These are phyloP conservation scores for Philonicus albiceps DNA, from an alignment of 2,888 invertebrate genomes.

Conservation along the genomic window DNA sequence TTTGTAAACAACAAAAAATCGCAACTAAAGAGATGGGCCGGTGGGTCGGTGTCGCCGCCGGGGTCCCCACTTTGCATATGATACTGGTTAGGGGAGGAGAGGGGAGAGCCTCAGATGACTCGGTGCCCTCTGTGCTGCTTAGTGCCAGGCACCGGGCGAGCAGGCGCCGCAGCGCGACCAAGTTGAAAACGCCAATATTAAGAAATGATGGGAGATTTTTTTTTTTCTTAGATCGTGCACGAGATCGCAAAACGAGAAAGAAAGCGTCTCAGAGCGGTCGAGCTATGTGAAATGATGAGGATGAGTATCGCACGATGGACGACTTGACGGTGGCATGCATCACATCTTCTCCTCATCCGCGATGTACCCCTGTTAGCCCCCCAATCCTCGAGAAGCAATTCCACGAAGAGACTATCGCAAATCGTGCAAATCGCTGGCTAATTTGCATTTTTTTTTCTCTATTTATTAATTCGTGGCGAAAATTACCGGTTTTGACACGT, in stretches of 20 bases:
- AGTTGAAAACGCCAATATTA: background rate
- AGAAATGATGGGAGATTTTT: constrained; percentile 16
- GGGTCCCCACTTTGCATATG: constrained; percentile 21
- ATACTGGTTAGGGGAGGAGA: too few relatives aligned
- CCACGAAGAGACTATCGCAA: constrained; percentile 7
- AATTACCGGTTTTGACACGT: constrained; percentile 29
- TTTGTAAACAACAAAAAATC: background rate
- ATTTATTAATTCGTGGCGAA: constrained; percentile 10
- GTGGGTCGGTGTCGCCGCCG: too few relatives aligned
- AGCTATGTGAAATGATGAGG: background rate
- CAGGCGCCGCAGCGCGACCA: background rate
- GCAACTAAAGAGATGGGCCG: background rate
- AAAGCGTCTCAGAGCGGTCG: background rate
- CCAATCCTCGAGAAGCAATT: background rate
- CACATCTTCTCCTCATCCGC: background rate
- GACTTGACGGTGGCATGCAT: background rate
- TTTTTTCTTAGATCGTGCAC: background rate
- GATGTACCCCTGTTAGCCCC: background rate
- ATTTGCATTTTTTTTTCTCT: constrained; percentile 34
- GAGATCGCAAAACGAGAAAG: background rate
- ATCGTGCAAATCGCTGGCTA: constrained; percentile 4
- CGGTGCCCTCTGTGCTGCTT: constrained; percentile 37
- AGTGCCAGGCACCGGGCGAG: constrained; percentile 11
- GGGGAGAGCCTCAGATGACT: background rate
- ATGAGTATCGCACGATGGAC: background rate